These are phyloP conservation scores for Pica pica DNA, from an alignment of 2,113 vertebrate genomes.

Conservation along the genomic window DNA sequence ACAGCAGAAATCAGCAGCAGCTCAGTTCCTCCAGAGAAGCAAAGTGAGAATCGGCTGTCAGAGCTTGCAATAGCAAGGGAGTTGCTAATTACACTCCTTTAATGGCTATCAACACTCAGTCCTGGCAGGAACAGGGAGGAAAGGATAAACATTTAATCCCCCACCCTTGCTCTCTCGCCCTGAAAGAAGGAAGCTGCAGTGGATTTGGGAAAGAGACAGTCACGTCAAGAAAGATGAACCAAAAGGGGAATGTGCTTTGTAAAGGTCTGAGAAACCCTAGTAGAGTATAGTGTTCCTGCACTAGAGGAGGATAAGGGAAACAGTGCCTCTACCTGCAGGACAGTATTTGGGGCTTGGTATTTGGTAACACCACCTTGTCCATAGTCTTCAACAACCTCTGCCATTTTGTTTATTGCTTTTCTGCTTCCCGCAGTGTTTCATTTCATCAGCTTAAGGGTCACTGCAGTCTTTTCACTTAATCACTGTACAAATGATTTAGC, in stretches of 20 bases:
- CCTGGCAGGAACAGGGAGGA: not conserved
- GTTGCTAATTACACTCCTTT: not conserved
- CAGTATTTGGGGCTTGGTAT: not conserved
- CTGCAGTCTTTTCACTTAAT: constrained; percentile 18
- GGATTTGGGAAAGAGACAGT: not conserved
- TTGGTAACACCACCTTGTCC: not conserved
- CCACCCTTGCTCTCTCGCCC: rapidly evolving
- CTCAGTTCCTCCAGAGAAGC: not conserved
- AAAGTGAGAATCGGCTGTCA: not conserved
- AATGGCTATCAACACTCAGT: not conserved
- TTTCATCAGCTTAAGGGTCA: constrained; percentile 11
- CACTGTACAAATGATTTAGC: constrained; percentile 4
- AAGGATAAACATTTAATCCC: not conserved
- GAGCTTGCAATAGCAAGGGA: not conserved
- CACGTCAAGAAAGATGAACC: not conserved
- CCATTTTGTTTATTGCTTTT: constrained; percentile 35
- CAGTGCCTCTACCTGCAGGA: not conserved
- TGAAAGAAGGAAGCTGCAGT: not conserved
- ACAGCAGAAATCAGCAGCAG: constrained; percentile 14
- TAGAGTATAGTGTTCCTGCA: not conserved
- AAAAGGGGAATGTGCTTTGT: not conserved
- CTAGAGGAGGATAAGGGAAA: not conserved
- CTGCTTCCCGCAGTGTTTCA: constrained; percentile 15
- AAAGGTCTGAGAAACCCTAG: not conserved
- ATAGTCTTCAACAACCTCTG: not conserved